Percentiles rank a stretch among this genome's conserved stretches.
phyloP scores from a whole-genome alignment of 2,888 invertebrate species.

The Drosophila limbata region DNA sequence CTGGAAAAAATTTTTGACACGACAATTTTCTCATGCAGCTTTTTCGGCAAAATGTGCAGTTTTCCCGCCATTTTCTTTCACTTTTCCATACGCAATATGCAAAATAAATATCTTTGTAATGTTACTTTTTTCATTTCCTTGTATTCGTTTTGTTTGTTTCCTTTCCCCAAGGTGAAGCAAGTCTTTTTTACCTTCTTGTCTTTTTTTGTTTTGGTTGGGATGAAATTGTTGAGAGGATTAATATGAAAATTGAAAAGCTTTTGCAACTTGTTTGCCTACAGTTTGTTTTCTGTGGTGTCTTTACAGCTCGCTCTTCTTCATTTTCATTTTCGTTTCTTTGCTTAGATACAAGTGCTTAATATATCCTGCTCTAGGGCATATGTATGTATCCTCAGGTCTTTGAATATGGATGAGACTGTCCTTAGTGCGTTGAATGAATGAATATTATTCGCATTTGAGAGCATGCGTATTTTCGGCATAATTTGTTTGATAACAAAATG shows the following conservation, averaged over 20 bases:
- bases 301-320: neutral
- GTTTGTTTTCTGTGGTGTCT: slow-evolving; percentile 24
- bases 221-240: slow-evolving; percentile 68
- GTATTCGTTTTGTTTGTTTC: neutral
- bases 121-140: slow-evolving; percentile 16
- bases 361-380: slow-evolving; percentile 13
- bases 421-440: slow-evolving; percentile 36
- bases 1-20: slow-evolving; percentile 58
- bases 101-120: slow-evolving; percentile 43
- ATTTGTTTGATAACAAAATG: slow-evolving; percentile 47
- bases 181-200: slow-evolving; percentile 35
- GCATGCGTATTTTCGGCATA: slow-evolving; percentile 22
- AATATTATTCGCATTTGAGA: slow-evolving; percentile 34
- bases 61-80: slow-evolving; percentile 30
- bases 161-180: slow-evolving; percentile 45
- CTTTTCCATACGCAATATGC: slow-evolving; percentile 34
- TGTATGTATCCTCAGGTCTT: neutral
- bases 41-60: slow-evolving; percentile 54
- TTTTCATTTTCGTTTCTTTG: slow-evolving; percentile 6
- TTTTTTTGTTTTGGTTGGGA: slow-evolving; percentile 10
- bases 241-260: slow-evolving; percentile 66
- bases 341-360: slow-evolving; percentile 17
- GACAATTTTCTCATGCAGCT: slow-evolving; percentile 10
- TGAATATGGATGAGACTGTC: slow-evolving; percentile 21
- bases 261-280: slow-evolving; percentile 64